Base-by-base conservation (phyloP, 2,888 invertebrate species). In the Caenorhabditis sp. region DNA sequence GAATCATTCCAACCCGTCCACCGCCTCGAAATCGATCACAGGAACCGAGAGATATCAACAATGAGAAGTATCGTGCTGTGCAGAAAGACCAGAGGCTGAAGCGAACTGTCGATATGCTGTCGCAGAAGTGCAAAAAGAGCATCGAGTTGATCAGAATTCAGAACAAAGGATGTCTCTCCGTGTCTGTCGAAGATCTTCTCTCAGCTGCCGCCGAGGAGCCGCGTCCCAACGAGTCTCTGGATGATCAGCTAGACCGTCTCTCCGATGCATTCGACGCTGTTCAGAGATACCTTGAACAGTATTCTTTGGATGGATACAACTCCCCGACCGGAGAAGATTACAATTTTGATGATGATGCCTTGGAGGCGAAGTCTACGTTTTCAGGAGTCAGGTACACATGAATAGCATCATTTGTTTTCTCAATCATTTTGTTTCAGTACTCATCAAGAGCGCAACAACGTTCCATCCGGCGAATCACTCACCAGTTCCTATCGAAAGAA, bases 71-170 rank as follows among this genome's bases (percentile, higher is more conserved):
- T 50, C 72, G 80, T 1, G 2, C 60, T 5, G 64, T 62, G 20
- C 68, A 74, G 15, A 72, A 80, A 20, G 70, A 76, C 47, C 69
- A 58, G 18, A n/a, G 53, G 64, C 77, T 65, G 32, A 74, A 70
- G 40, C 40, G 71, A 51, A 83, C 89, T 6, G 90, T 91, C 5
- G 91, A 91, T 74, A 87, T 89, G 68, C 80, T 91, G 2, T 90
- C 90, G 11, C 83, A 86, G 58, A 91, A 91, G 78, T 91, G 91
- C 79, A 89, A 91, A 60, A 89, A 88, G 80, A 88, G 88, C 61
- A 91, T 91, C 35, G 91, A 89, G 56, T 72, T 91, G 13, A 88
- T 91, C 35, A 81, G 86, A 68, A 82, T 83, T 22, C 88, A 87
- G 58, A 87, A 87, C 80, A 86, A 88, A 53, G 88, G 88, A 28